These are phyloP conservation scores for Emberiza fucata DNA, from an alignment of 2,113 vertebrate genomes.

Conservation along the genomic window DNA sequence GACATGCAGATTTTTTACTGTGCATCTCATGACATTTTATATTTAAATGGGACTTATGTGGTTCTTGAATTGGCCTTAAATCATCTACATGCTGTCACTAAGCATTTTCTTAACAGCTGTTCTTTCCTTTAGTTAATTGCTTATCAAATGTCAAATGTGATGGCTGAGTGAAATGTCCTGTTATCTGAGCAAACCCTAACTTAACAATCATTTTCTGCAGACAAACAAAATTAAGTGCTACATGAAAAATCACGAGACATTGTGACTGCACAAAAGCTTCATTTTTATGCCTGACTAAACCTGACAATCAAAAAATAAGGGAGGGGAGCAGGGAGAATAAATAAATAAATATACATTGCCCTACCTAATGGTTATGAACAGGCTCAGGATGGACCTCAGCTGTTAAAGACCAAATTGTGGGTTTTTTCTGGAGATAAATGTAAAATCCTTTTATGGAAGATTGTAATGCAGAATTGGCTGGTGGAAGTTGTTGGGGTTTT, in stretches of 20 bases:
- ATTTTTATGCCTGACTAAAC: constrained; percentile 28
- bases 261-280: constrained; percentile 35
- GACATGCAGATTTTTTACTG: background rate
- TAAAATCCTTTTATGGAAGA: background rate
- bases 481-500: background rate
- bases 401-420: background rate
- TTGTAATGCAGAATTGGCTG: background rate
- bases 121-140: constrained; percentile 33
- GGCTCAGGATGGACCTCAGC: background rate
- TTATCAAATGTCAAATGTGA: constrained; percentile 39
- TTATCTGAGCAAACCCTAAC: background rate
- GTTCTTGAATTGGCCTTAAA: constrained; percentile 21
- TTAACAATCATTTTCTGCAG: background rate
- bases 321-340: background rate
- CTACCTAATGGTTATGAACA: background rate
- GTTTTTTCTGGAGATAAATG: background rate
- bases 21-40: background rate
- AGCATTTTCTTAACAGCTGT: constrained; percentile 38
- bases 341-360: background rate
- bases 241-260: constrained; percentile 6
- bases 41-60: constrained; percentile 15
- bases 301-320: constrained; percentile 18
- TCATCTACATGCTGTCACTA: constrained; percentile 18
- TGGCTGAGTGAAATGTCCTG: constrained; percentile 13
- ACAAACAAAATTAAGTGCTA: constrained; percentile 6